Conservation (phyloP, 2,888 invertebrate genomes). For the Hipparchia sbordonii region DNA sequence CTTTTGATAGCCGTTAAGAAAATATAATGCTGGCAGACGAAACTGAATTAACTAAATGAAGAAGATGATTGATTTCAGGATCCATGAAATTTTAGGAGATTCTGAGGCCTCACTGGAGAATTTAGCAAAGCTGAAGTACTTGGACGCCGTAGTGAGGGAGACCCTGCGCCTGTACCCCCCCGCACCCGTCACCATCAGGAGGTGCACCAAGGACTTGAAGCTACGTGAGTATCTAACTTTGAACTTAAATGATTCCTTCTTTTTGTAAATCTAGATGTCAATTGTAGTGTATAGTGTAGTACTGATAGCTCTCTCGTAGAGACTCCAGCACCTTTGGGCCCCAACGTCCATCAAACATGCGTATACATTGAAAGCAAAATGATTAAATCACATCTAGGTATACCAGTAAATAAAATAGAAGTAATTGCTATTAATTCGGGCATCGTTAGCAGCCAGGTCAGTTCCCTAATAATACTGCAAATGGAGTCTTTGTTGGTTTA, state of each 20-base stretch:
- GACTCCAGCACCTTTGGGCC: no score
- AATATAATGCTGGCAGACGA: background rate
- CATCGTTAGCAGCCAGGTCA: no score
- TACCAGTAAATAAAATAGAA: no score
- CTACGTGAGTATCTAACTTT: background rate
- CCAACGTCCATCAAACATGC: no score
- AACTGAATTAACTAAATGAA: background rate
- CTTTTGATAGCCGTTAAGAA: background rate
- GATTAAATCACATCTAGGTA: no score
- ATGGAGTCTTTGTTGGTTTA: no score
- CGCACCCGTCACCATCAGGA: slow-evolving; percentile 48
- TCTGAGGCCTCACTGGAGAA: slow-evolving; percentile 45
- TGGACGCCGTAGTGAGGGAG: slow-evolving; percentile 57
- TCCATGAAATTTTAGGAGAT: slow-evolving; percentile 22
- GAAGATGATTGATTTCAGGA: background rate
- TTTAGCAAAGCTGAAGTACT: slow-evolving; percentile 50
- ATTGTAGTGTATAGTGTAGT: no score
- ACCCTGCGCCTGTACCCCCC: slow-evolving; percentile 54
- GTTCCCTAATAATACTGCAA: no score
- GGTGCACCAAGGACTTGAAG: slow-evolving; percentile 36
- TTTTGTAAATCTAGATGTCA: no score
- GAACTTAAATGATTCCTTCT: background rate
- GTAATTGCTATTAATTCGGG: no score
- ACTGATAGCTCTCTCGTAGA: no score
- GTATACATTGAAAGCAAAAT: no score